phyloP scores from a whole-genome alignment of 2,113 vertebrate species.

The Perccottus glenii region DNA sequence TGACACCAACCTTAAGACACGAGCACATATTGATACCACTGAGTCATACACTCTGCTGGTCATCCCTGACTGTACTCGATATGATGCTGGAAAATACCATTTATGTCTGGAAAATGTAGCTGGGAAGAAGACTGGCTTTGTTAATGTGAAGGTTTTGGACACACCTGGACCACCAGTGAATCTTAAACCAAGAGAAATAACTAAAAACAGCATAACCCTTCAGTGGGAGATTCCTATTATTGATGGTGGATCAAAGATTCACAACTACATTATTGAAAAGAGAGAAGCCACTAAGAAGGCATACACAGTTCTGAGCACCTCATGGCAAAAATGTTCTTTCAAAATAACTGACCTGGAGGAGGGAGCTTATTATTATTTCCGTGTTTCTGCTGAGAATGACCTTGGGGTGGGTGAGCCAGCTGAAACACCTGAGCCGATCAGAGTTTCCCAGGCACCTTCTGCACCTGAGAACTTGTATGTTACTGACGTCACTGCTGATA shows the following conservation, averaged over 20 bases:
- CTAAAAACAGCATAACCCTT: constrained; percentile 90
- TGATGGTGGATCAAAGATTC: constrained; percentile 95
- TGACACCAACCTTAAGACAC: constrained; percentile 85
- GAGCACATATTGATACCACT: constrained; percentile 93
- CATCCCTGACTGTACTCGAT: constrained; percentile 93
- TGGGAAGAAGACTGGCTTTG: constrained; percentile 96
- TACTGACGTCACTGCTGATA: constrained; percentile 89
- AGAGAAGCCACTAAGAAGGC: constrained; percentile 94
- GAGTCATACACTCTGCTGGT: constrained; percentile 95
- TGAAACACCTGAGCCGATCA: constrained; percentile 92
- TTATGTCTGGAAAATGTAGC: constrained; percentile 95
- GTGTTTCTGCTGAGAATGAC: constrained; percentile 95
- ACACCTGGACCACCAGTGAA: constrained; percentile 95
- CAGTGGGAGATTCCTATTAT: constrained; percentile 98
- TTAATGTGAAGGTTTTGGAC: constrained; percentile 95
- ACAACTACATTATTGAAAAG: constrained; percentile 95
- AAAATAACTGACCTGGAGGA: constrained; percentile 88
- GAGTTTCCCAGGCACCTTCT: constrained; percentile 91
- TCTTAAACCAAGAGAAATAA: constrained; percentile 92
- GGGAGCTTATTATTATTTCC: constrained; percentile 95
- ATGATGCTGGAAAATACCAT: constrained; percentile 94
- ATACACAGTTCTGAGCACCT: constrained; percentile 89
- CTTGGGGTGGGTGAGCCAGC: constrained; percentile 92
- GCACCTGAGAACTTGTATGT: constrained; percentile 94
- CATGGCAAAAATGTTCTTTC: constrained; percentile 96